Evolutionary conservation across 2,113 vertebrate species (phyloP), one percentile per base, ranked within the genome.

Genomic region (Macheiramphus alcinus): DNA sequence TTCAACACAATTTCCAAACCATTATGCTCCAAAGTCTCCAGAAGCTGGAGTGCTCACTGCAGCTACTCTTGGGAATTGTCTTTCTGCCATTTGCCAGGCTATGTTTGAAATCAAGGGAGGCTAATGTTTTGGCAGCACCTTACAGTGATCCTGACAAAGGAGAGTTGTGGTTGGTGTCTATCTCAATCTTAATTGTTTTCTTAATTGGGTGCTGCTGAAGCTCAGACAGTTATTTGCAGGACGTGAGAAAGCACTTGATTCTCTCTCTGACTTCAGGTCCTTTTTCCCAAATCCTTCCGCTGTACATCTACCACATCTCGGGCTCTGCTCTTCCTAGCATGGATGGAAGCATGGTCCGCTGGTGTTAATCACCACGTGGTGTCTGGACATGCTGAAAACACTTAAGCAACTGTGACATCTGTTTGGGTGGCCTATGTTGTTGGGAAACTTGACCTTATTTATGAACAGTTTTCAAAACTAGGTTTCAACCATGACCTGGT

Each of bases 341-440:
- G 4, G 75, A 63, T 0, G 2, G 82, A 90, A 93, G 67, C 34
- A n/a, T 31, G 70, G 79, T 86, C 67, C 0, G 0, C 83, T 96
- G 91, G 73, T 94, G 83, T 94, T 96, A 91, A 94, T 92, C 84
- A 85, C 78, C 91, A 94, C 71, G 78, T 94, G 91, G 50, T 93
- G 94, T 97, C 96, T 97, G 97, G 91, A 95, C 96, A 73, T 68
- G 83, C 66, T 91, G 93, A 73, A 94, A 96, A 89, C 96, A 92
- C 80, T 94, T 92, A 72, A 71, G 78, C 83, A 94, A 96, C 79
- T 78, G 76, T 84, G 91, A 94, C 95, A 94, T 94, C 80, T 96
- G 86, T 75, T 95, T 81, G 62, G 32, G 89, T 89, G 58, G 62
- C 62, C 80, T 66, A 0, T 63, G 70, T 83, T 93, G 55, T 95